Evolutionary conservation across 2,797 vertebrate species (phyloP).

Genomic region (Micrastur ruficollis): DNA sequence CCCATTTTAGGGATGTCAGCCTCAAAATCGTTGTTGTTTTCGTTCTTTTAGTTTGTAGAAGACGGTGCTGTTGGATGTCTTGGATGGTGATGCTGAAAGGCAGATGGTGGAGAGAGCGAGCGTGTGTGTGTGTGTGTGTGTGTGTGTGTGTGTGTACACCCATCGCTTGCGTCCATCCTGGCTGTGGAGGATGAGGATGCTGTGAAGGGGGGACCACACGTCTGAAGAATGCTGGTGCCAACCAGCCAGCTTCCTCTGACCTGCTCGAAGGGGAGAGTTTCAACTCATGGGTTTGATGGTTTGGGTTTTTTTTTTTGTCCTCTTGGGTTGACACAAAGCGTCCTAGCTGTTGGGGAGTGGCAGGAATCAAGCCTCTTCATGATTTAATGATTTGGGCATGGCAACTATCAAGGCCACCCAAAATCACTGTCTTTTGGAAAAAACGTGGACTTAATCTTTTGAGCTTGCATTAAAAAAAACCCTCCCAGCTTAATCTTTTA

Average conservation of each 20-base stretch:
- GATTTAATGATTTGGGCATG: neutral
- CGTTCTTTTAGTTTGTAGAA: neutral
- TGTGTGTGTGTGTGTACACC: neutral
- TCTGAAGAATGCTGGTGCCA: neutral
- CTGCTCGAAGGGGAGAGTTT: neutral
- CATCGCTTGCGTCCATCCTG: neutral
- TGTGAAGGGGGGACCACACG: neutral
- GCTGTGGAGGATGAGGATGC: neutral
- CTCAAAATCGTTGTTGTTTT: neutral
- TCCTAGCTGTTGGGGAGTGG: neutral
- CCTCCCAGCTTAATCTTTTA: slow-evolving; percentile 36
- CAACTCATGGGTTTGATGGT: neutral
- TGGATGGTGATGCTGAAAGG: neutral
- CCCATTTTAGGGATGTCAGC: neutral
- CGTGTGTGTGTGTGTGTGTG: neutral
- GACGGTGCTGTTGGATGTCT: neutral
- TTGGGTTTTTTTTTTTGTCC: neutral
- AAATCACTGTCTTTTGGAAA: neutral
- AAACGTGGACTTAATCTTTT: neutral
- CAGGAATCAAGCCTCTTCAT: neutral
- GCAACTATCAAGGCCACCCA: neutral
- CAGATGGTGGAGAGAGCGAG: neutral
- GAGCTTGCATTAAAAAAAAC: neutral
- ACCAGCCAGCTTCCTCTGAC: neutral
- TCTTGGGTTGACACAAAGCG: neutral